phyloP scores from a whole-genome alignment of 2,888 invertebrate species.

The Phyto melanocephala region DNA sequence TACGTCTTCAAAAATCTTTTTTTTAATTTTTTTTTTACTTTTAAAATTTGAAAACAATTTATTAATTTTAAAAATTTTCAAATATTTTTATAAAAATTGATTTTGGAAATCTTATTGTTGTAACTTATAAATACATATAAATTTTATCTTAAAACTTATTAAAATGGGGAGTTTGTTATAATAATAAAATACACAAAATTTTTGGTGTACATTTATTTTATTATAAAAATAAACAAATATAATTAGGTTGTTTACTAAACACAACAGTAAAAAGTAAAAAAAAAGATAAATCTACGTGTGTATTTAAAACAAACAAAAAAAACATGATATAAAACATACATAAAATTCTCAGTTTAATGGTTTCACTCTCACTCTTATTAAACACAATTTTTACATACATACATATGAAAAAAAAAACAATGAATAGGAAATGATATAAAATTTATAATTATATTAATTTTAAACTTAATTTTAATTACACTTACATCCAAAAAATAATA shows the following conservation, averaged over 20 bases:
- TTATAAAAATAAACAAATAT: background rate
- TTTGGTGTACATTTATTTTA: constrained; percentile 38
- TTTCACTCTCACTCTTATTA: constrained; percentile 70
- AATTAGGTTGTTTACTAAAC: constrained; percentile 13
- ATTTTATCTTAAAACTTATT: constrained; percentile 29
- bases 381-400: constrained; percentile 51
- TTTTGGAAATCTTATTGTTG: constrained; percentile 20
- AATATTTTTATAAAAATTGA: background rate
- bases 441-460: too few species aligned
- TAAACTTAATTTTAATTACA: too few species aligned
- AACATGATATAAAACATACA: constrained; percentile 46
- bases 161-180: constrained; percentile 42
- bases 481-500: too few species aligned
- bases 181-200: constrained; percentile 31
- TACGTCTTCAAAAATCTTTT: too few species aligned
- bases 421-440: too few species aligned
- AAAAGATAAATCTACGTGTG: constrained; percentile 37
- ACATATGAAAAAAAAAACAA: constrained; percentile 53
- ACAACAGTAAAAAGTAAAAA: constrained; percentile 27
- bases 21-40: too few species aligned
- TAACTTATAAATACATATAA: background rate
- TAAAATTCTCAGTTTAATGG: constrained; percentile 74
- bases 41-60: background rate
- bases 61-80: too few species aligned
- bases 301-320: constrained; percentile 42